Evolutionary conservation across 2,797 vertebrate species (phyloP).

Genomic region (Rallus crepitans): DNA sequence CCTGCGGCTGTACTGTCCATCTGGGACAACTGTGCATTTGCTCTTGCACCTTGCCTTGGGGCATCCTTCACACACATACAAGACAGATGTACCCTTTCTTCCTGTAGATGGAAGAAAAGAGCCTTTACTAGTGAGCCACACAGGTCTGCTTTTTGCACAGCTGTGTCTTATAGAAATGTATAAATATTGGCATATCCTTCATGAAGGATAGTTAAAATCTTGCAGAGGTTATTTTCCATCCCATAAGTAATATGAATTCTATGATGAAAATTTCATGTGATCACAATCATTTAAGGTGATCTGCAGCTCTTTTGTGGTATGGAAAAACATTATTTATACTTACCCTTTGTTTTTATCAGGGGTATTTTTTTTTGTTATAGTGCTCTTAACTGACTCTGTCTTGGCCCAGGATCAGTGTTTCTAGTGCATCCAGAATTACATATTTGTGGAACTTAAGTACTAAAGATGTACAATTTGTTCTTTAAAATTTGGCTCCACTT

Average conservation of each 20-base stretch:
- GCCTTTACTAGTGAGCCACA: background rate
- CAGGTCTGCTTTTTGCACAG: background rate
- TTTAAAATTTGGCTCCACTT: slow-evolving; percentile 24
- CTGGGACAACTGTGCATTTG: background rate
- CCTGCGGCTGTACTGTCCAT: background rate
- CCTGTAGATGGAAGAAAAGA: background rate
- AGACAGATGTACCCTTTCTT: background rate
- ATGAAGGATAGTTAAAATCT: background rate
- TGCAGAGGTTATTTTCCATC: background rate
- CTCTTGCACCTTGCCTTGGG: background rate
- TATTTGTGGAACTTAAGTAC: slow-evolving; percentile 41
- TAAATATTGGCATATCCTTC: background rate
- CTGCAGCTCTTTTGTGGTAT: background rate
- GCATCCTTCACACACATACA: background rate
- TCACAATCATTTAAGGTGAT: background rate
- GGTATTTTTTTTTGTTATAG: background rate
- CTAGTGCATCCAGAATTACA: slow-evolving; percentile 34
- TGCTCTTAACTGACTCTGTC: background rate
- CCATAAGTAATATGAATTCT: background rate
- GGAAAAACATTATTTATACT: background rate
- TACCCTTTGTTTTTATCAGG: background rate
- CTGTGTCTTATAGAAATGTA: background rate
- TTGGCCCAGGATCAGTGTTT: slow-evolving; percentile 23
- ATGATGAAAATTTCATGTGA: background rate
- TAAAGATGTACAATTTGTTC: slow-evolving; percentile 56